Evolutionary conservation across 2,888 invertebrate species (phyloP).

Genomic region (Colletes collaris): DNA sequence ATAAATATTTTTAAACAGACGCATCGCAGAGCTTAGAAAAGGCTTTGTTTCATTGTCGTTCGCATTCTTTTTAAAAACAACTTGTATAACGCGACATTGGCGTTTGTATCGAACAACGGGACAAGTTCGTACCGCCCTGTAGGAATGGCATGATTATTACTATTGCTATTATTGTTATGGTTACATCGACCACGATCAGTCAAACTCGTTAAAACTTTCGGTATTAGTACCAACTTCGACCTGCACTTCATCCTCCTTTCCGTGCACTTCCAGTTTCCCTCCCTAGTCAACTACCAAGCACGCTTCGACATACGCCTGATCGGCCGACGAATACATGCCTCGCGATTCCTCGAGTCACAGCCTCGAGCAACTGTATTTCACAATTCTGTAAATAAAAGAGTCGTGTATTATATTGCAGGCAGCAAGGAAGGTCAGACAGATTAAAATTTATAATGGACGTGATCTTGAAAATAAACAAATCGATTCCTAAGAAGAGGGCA

Average conservation of each 20-base stretch:
- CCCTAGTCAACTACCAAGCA: constrained; percentile 41
- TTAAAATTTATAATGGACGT: no score
- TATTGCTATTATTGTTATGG: constrained; percentile 81
- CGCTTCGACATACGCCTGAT: constrained; percentile 44
- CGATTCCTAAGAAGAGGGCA: no score
- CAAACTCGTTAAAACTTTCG: constrained; percentile 83
- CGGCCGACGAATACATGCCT: constrained; percentile 43
- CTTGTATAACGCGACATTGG: constrained; percentile 1
- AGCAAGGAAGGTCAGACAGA: no score
- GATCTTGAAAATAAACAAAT: no score
- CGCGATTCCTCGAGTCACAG: constrained; percentile 24
- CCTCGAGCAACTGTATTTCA: not conserved
- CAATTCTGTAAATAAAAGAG: no score
- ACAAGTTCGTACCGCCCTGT: constrained; percentile 78
- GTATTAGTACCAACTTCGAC: constrained; percentile 80
- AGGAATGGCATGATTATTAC: constrained; percentile 75
- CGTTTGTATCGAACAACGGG: constrained; percentile 73
- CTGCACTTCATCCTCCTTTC: constrained; percentile 77
- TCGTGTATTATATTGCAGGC: no score
- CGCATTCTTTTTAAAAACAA: constrained; percentile 11
- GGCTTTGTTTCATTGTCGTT: not conserved
- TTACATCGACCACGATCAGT: constrained; percentile 82
- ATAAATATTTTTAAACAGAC: no score
- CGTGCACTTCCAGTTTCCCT: constrained; percentile 68
- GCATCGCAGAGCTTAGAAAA: no score